Evolutionary conservation across 2,113 vertebrate genomes (phyloP), one percentile per base, ranked within the genome.

Genomic region (Ctenomys sociabilis): DNA sequence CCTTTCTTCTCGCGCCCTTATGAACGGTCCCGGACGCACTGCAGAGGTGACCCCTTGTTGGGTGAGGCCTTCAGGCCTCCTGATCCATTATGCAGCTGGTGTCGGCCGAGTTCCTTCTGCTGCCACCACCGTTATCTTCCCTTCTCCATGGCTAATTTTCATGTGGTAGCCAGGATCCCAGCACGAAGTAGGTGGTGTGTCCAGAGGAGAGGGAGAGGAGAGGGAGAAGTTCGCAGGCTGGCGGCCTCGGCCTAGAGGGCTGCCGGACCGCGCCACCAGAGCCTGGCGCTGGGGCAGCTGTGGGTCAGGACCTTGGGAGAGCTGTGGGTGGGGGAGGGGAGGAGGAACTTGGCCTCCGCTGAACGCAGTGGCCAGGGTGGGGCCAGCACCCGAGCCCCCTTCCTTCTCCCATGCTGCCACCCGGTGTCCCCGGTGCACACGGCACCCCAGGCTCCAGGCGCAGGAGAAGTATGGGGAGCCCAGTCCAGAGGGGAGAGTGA

Each of bases 401-500:
- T 35, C 9, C 52, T 0, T n/a, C 57, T n/a, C 14, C n/a, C 57
- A 4, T 37, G 5, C 63, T 28, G 14, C 21, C 2, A 1, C 86
- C 77, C 5, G 21, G 22, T 5, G 59, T 24, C 7, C 61, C 68
- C 49, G 4, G 5, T 22, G 14, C 1, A 24, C 45, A 26, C 83
- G 16, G 26, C n/a, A 64, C 35, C 3, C 49, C 0, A 21, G 21
- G 37, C 63, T n/a, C 96, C 35, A 30, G 49, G 43, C 3, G 4
- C 32, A 32, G 17, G 21, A 32, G 17, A 21, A 30, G n/a, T 40
- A 4, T 81, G 5, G 43, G n/a, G 35, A 16, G 2, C 35, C 28
- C n/a, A 1, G 35, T 13, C 19, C n/a, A 35, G 11, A 6, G 45
- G 7, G 19, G 43, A 13, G 3, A 28, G 32, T 5, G 16, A 4